Evolutionary conservation across 1,140 invertebrate genomes (phyloP), one percentile per base, ranked within the genome.

Genomic region (Drosophila ironensis): DNA sequence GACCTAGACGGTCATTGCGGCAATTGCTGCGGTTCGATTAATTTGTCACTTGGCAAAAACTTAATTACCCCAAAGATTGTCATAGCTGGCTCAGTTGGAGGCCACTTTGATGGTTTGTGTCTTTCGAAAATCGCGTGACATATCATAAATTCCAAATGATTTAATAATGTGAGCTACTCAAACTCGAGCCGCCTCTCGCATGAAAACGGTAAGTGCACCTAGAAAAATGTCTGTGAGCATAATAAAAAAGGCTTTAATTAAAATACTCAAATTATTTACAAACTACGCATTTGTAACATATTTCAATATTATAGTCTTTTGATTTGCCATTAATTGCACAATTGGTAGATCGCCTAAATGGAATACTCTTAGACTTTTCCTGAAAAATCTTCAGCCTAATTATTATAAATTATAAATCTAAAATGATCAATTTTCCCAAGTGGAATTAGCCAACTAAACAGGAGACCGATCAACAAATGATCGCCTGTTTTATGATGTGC

Each of bases 111-210:
- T 76, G 73, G 37, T 11, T 51, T 42, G 61, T 45, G 45, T 82
- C 78, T 82, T 82, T 82, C 78, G 63, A 82, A 84, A 84, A 82
- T 82, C 80, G 78, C 78, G 78, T 82, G 80, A 82, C 73, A 35
- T 71, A 66, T 66, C 64, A 81, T 61, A 81, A 82, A 68, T 50
- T 64, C 77, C 42, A 54, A 68, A 76, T 81, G 67, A 67, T 81
- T 80, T 72, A 63, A 61, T 63, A 77, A 61, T 56, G 40, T 52
- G 22, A 54, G 35, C 50, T 52, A 63, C 52, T 45, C 38, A 28
- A 40, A 38, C 17, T 35, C 46, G 37, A 51, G 19, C 44, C 48
- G 46, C 35, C 56, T 11, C 24, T 41, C 19, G 5, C 6, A 28
- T 22, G 41, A 16, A 38, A 14, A 6, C 25, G 24, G 3, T 24